Base-by-base conservation (phyloP, 1,140 invertebrate genomes). In the Drosophila persimilis region DNA sequence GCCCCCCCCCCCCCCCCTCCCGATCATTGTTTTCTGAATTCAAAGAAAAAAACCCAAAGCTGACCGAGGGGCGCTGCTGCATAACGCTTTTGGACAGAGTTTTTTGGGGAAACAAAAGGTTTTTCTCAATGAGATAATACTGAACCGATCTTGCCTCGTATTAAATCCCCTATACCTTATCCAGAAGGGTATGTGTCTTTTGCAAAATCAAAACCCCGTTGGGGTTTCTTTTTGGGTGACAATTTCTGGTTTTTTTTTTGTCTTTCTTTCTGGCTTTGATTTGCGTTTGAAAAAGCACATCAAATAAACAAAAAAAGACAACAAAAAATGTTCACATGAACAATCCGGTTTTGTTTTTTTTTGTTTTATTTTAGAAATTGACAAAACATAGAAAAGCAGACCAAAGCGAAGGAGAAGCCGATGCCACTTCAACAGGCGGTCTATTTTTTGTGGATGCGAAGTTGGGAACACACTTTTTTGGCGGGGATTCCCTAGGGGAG, bases 191-290 rank as follows among this genome's bases (percentile, higher is more conserved):
- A 39, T 13, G 5, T 13, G 35, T 39, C 9, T 35, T 9, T 9
- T 11, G 31, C 20, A 20, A 20, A 20, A 20, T 20, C 5, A 50
- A 54, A 55, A 17, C 65, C 31, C 65, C 65, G 62, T 69, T 56
- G 48, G 39, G 31, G 46, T 8, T 13, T 51, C 20, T 65, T 65
- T 50, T n/a, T 67, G 50, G 63, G 63, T 47, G 65, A 69, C 63
- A 69, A 29, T 69, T 47, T 39, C 29, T 8, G 2, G 6, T 20
- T 50, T 24, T 15, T 24, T 58, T 29, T 41, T 8, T 1, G 8
- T 20, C 41, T 47, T 24, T 55, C 20, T 13, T 39, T 11, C 11
- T 13, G 35, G 35, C 35, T 13, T 55, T 55, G 45, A 47, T 47
- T 47, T 45, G 44, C 20, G 17, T 31, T 15, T 17, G 39, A 41